Percentiles rank a stretch among this genome's conserved stretches.
These are phyloP conservation scores for Cetonia aurata DNA, from an alignment of 2,888 invertebrate species.

Conservation along the genomic window DNA sequence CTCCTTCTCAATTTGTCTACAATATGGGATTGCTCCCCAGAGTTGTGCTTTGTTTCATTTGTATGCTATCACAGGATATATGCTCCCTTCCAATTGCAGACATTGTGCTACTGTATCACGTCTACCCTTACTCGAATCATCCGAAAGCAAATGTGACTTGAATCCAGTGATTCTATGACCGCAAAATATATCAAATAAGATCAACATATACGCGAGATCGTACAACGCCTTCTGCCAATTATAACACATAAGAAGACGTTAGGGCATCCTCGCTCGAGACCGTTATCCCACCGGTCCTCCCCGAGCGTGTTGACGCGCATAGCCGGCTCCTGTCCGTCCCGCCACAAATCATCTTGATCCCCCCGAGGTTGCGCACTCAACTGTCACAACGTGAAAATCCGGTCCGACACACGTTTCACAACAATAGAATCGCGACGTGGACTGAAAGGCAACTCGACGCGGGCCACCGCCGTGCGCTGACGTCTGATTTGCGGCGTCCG, in stretches of 20 bases:
- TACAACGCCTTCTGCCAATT: not conserved
- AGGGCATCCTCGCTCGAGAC: conserved; percentile 13
- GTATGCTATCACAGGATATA: too few species aligned
- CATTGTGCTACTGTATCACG: too few species aligned
- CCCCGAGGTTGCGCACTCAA: conserved; percentile 61
- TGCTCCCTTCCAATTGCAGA: too few species aligned
- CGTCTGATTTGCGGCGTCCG: conserved; percentile 1
- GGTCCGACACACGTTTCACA: conserved; percentile 55
- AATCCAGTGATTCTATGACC: too few species aligned
- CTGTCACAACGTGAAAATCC: conserved; percentile 63
- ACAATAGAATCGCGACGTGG: conserved; percentile 67
- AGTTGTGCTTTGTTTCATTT: too few species aligned
- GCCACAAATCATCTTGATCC: conserved; percentile 59
- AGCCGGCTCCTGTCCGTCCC: conserved; percentile 53
- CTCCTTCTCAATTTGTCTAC: too few species aligned
- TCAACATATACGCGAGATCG: too few species aligned
- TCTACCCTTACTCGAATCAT: too few species aligned
- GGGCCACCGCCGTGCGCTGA: not conserved
- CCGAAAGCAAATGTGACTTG: too few species aligned
- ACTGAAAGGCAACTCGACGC: conserved; percentile 58
- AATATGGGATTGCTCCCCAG: too few species aligned
- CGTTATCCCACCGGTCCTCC: conserved; percentile 13
- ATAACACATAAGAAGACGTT: conserved; percentile 9
- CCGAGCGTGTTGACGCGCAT: conserved; percentile 28
- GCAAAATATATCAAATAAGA: too few species aligned